These are phyloP conservation scores for Gopherus evgoodei DNA, from an alignment of 2,113 vertebrate species.

Conservation along the genomic window DNA sequence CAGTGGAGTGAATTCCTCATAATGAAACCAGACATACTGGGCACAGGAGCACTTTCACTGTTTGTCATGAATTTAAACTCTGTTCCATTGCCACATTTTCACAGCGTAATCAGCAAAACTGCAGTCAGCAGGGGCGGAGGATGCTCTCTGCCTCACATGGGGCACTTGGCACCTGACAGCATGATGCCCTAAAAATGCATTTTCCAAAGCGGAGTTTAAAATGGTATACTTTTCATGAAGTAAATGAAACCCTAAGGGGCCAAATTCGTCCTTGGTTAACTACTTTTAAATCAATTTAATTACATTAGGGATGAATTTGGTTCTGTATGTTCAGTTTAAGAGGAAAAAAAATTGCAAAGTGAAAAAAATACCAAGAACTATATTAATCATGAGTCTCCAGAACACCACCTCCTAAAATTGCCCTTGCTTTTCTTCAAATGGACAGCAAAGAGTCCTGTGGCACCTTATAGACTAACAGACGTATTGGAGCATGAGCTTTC, in stretches of 20 bases:
- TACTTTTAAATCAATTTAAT: neutral
- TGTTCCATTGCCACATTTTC: neutral
- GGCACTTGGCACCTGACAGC: neutral
- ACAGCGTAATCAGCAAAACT: neutral
- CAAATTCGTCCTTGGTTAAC: neutral
- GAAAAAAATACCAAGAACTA: neutral
- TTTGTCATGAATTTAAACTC: neutral
- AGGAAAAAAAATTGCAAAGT: neutral
- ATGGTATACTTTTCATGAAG: neutral
- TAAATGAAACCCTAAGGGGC: neutral
- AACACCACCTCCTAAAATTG: neutral
- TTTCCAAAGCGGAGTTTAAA: neutral
- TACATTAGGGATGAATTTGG: neutral
- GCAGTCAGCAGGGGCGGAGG: neutral
- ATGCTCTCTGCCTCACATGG: neutral
- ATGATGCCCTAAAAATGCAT: neutral
- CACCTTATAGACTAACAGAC: too few relatives aligned
- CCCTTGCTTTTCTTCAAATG: neutral
- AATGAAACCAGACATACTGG: neutral
- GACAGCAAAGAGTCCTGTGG: neutral
- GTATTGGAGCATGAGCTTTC: too few relatives aligned
- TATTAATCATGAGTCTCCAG: neutral
- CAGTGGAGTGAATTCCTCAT: neutral
- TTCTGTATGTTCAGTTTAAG: rapidly evolving
- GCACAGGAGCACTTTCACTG: neutral